phyloP scores from a whole-genome alignment of 1,140 invertebrate species.

The Heterodera schachtii region DNA sequence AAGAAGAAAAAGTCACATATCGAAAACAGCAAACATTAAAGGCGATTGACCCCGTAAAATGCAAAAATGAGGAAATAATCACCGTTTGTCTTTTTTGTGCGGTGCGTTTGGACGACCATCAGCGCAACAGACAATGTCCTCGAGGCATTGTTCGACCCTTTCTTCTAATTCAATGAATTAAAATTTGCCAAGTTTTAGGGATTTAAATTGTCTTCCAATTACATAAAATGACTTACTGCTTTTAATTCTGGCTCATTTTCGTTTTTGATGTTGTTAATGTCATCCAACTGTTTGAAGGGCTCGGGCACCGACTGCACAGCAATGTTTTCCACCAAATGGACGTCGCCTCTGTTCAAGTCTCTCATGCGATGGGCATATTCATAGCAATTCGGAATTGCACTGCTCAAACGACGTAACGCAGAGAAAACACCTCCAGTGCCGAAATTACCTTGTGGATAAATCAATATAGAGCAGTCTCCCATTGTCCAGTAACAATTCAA shows the following conservation, averaged over 20 bases:
- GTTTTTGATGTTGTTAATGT: background rate
- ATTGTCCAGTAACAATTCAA: too few relatives aligned
- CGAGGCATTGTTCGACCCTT: too few relatives aligned
- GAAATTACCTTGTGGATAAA: conserved; percentile 18
- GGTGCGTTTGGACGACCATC: conserved; percentile 30
- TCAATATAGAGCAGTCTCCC: too few relatives aligned
- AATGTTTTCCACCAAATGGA: conserved; percentile 40
- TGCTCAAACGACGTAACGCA: conserved; percentile 10
- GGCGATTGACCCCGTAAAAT: background rate
- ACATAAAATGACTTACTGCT: too few relatives aligned
- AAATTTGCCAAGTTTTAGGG: too few relatives aligned
- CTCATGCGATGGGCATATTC: conserved; percentile 35
- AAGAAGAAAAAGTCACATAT: background rate
- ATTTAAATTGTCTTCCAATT: too few relatives aligned
- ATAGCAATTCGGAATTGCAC: conserved; percentile 16
- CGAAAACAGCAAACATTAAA: conserved; percentile 18
- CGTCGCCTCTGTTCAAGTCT: conserved; percentile 32
- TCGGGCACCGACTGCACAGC: conserved; percentile 28
- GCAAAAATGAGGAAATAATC: background rate
- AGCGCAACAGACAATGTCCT: conserved; percentile 27
- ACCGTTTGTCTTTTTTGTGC: conserved; percentile 17
- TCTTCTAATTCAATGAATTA: too few relatives aligned
- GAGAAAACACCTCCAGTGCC: conserved; percentile 39
- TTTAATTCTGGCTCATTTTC: too few relatives aligned
- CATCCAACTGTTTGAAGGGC: background rate